Evolutionary conservation across 2,797 vertebrate genomes (phyloP), one percentile per base, ranked within the genome.

Genomic region (Acipenser ruthenus): DNA sequence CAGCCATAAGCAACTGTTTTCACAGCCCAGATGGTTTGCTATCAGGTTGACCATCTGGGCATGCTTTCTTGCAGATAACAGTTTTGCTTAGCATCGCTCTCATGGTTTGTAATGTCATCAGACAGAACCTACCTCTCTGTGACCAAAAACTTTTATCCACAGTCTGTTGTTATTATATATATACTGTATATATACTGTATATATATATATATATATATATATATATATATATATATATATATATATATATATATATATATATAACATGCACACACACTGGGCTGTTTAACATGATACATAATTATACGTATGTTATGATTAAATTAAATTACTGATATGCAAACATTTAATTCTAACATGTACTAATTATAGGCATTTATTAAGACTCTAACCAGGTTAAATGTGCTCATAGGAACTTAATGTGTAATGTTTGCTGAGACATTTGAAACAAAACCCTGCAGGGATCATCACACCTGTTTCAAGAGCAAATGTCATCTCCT

Each of bases 401-500:
- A 60, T 18, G 62, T 13, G 53, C 60, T 62, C 60, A 62, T 18
- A 37, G 8, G 18, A 60, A 51, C 68, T 75, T 74, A 62, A 72
- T 10, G 18, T 56, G 58, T 60, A 62, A 69, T 62, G 62, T 64
- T 10, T 50, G 55, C 55, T 69, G 6, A 70, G 55, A 50, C 15
- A 70, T 2, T 61, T 37, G 50, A 0, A 3, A 37, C 50, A 60
- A 56, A 68, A 65, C 11, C 0, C 53, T 60, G 52, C 9, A 65
- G 23, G 71, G 55, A 65, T 71, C 10, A 49, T 50, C n/a, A 64
- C 69, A 76, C 67, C 73, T 77, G 70, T 74, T 68, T 58, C 50
- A 65, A 66, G 50, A 77, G 77, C 72, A 79, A 71, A 66, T 77
- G 72, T 65, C 65, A 69, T 37, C 67, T 67, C 60, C 50, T 66